Evolutionary conservation across 2,888 invertebrate species (phyloP).

Genomic region (Drosophila eohydei): DNA sequence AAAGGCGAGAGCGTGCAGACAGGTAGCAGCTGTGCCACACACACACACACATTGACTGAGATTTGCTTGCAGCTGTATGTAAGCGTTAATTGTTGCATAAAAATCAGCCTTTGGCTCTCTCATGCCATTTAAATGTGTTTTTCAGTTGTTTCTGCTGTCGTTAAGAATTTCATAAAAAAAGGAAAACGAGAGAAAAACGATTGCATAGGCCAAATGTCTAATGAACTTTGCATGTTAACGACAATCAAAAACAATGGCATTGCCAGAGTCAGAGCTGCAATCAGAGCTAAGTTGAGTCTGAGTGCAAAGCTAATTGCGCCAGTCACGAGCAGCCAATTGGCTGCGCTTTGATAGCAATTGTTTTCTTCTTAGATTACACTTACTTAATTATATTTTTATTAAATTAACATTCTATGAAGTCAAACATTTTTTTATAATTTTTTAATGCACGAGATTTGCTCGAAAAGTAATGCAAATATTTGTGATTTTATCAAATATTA

Average conservation of each 20-base stretch:
- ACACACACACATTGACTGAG: slow-evolving; percentile 7
- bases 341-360: slow-evolving; percentile 6
- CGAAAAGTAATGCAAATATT: too few species aligned
- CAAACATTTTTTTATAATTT: not conserved
- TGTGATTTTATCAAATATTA: too few species aligned
- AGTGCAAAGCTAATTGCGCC: slow-evolving; percentile 10
- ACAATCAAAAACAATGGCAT: slow-evolving; percentile 31
- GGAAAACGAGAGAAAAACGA: not conserved
- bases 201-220: slow-evolving; percentile 73
- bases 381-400: slow-evolving; percentile 8
- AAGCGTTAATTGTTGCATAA: slow-evolving; percentile 74
- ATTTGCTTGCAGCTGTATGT: slow-evolving; percentile 53
- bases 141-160: slow-evolving; percentile 35
- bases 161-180: slow-evolving; percentile 49
- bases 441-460: not conserved
- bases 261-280: not conserved
- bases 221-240: slow-evolving; percentile 76
- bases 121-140: slow-evolving; percentile 31
- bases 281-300: not conserved
- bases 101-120: slow-evolving; percentile 54
- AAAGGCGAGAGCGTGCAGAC: slow-evolving; percentile 45
- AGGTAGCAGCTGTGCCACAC: slow-evolving; percentile 20
- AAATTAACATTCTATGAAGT: not conserved
- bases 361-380: not conserved
- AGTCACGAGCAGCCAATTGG: slow-evolving; percentile 9